These are phyloP conservation scores for Neosilurus hyrtlii DNA, from an alignment of 2,797 vertebrate species.

Conservation along the genomic window DNA sequence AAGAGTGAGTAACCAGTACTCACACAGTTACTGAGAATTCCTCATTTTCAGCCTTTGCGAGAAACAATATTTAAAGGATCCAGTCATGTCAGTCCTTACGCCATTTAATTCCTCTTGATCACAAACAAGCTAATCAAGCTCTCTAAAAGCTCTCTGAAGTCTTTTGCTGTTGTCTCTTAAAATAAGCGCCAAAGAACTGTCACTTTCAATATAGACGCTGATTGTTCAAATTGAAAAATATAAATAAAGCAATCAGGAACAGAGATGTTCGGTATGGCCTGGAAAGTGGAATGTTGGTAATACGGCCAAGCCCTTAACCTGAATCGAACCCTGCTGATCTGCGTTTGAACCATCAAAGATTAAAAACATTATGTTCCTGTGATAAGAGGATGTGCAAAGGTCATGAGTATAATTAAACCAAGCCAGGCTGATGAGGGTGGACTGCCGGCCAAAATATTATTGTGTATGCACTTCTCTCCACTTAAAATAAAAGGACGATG, in stretches of 20 bases:
- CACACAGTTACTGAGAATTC: not conserved
- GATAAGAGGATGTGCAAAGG: not conserved
- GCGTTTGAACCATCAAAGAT: not conserved
- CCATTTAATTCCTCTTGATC: slow-evolving; percentile 1
- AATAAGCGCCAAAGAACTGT: not conserved
- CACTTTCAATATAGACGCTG: not conserved
- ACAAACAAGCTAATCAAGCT: not conserved
- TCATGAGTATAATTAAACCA: not conserved
- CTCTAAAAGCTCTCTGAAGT: not conserved
- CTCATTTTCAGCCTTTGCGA: not conserved
- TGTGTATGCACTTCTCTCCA: not conserved
- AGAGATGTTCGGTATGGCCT: not conserved
- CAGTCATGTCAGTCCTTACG: not conserved
- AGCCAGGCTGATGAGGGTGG: not conserved
- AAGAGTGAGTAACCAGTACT: not conserved
- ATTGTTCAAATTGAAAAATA: not conserved
- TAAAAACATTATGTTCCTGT: not conserved
- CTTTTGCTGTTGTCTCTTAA: not conserved
- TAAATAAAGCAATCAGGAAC: slow-evolving; percentile 6
- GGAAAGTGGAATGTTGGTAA: not conserved
- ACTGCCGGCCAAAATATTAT: not conserved
- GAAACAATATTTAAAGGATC: not conserved
- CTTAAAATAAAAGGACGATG: not conserved
- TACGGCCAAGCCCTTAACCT: not conserved
- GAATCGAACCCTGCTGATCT: not conserved